Conservation (phyloP, 2,113 vertebrate genomes). For the Hiodon tergisus region DNA sequence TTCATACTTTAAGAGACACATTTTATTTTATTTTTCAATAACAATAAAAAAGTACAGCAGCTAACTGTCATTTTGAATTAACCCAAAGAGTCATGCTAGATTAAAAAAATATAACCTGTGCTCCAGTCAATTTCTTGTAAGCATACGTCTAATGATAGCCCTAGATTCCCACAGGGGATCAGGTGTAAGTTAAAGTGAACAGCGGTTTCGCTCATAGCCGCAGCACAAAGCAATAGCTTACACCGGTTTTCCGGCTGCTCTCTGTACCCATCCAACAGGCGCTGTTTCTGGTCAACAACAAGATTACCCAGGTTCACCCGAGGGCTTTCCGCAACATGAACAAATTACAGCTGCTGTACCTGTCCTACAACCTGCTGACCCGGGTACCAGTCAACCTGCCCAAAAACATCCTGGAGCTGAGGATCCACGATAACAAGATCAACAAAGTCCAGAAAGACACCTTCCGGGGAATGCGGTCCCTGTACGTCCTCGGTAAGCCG, state of each 20-base stretch:
- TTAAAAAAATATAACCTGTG: too few relatives aligned
- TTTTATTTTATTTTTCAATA: not conserved
- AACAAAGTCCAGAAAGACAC: conserved; percentile 77
- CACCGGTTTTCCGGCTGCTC: not conserved
- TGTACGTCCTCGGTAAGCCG: conserved; percentile 86
- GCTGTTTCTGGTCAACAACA: conserved; percentile 91
- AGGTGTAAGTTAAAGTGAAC: conserved; percentile 7
- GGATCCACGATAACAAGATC: conserved; percentile 92
- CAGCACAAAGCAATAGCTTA: conserved; percentile 10
- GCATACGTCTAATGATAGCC: too few relatives aligned
- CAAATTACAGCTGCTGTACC: conserved; percentile 77
- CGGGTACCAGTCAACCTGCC: conserved; percentile 87
- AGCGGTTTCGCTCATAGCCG: not conserved
- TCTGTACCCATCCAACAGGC: conserved; percentile 58
- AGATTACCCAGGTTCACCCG: conserved; percentile 86
- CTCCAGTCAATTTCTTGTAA: too few relatives aligned
- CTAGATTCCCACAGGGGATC: not conserved
- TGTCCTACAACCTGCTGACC: conserved; percentile 87
- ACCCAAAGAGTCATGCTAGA: too few relatives aligned
- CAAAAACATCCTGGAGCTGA: conserved; percentile 78
- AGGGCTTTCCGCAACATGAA: conserved; percentile 83
- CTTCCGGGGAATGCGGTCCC: conserved; percentile 82
- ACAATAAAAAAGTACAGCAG: too few relatives aligned
- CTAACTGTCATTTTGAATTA: too few relatives aligned
- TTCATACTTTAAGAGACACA: not conserved